phyloP scores from a whole-genome alignment of 2,797 vertebrate genomes.

The Zonotrichia albicollis region DNA sequence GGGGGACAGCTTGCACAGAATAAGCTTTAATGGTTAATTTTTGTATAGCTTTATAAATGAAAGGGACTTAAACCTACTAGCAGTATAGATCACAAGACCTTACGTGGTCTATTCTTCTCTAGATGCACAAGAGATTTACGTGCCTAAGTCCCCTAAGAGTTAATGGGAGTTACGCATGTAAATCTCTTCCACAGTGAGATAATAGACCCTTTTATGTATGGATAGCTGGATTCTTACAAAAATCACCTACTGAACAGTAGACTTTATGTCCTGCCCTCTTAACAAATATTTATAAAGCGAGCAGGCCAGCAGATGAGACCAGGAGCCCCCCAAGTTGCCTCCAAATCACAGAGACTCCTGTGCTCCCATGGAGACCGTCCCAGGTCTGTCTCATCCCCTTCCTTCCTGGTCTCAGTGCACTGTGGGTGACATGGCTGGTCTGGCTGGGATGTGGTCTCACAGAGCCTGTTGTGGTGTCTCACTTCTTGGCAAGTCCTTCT shows the following conservation, averaged over 20 bases:
- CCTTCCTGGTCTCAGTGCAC: not conserved
- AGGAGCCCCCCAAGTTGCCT: constrained; percentile 10
- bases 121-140: constrained; percentile 58
- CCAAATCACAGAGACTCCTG: not conserved
- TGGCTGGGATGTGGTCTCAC: not conserved
- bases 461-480: not conserved
- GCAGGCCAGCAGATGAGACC: constrained; percentile 42
- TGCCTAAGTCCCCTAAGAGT: constrained; percentile 50
- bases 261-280: constrained; percentile 55
- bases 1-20: constrained; percentile 46
- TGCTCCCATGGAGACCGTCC: not conserved
- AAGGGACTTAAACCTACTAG: constrained; percentile 50
- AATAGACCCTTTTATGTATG: constrained; percentile 60
- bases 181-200: constrained; percentile 68
- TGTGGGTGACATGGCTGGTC: not conserved
- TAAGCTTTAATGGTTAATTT: constrained; percentile 60
- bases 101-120: constrained; percentile 55
- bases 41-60: constrained; percentile 53
- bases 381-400: not conserved
- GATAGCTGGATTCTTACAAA: constrained; percentile 59
- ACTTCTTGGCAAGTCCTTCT: not conserved
- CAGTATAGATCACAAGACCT: constrained; percentile 44
- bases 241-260: constrained; percentile 61
- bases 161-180: constrained; percentile 64
- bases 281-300: constrained; percentile 63